Conservation (phyloP, 2,888 invertebrate genomes). For the Dryadula phaetusa region DNA sequence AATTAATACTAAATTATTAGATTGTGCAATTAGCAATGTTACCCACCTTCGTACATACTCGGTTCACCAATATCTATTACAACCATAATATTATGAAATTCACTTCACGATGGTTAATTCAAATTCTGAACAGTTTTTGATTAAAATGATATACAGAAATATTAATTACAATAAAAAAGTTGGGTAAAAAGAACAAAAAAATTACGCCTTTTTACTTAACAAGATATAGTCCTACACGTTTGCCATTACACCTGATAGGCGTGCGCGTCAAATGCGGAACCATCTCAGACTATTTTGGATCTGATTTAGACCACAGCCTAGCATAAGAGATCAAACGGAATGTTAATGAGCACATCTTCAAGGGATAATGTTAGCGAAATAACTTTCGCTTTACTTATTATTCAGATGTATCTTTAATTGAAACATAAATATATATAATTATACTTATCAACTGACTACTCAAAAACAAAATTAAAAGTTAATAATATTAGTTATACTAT, state of each 20-base stretch:
- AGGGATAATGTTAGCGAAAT: slow-evolving; percentile 31
- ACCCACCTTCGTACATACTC: slow-evolving; percentile 50
- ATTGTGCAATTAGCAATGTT: neutral
- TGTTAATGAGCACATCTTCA: slow-evolving; percentile 43
- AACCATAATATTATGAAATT: slow-evolving; percentile 4
- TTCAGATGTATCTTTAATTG: neutral
- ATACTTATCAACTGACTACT: neutral
- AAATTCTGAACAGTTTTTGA: neutral
- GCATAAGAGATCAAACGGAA: slow-evolving; percentile 77
- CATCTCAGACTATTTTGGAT: slow-evolving; percentile 73
- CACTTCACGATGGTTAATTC: neutral
- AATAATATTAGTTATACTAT: too few species aligned
- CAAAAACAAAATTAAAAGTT: too few species aligned
- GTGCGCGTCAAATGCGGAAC: slow-evolving; percentile 74
- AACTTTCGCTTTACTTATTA: neutral
- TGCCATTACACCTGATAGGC: slow-evolving; percentile 73
- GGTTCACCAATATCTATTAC: slow-evolving; percentile 29
- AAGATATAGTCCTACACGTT: slow-evolving; percentile 18
- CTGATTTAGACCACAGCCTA: slow-evolving; percentile 77
- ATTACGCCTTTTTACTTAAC: neutral
- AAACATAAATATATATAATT: neutral
- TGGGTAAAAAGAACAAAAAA: neutral
- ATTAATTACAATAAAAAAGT: neutral
- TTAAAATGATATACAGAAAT: neutral
- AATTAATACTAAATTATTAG: neutral